Conservation (phyloP, 2,888 invertebrate genomes). For the Himalopsyche tibetana region DNA sequence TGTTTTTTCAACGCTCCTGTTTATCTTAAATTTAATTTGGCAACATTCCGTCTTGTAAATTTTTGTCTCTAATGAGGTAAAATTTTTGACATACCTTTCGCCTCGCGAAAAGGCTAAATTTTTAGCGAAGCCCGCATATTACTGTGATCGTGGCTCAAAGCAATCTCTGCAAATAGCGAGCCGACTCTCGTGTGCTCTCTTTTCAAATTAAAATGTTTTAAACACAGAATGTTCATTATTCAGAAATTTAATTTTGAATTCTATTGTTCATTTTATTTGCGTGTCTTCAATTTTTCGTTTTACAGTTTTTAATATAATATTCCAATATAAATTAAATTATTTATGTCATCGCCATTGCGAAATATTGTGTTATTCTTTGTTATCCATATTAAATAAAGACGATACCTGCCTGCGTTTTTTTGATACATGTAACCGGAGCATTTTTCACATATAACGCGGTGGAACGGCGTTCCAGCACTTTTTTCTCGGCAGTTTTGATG, state of each 20-base stretch:
- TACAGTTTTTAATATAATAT: neutral
- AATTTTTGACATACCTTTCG: constrained; percentile 58
- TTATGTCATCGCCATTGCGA: too few species aligned
- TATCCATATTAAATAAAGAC: too few species aligned
- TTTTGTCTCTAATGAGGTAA: constrained; percentile 60
- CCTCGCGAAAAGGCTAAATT: constrained; percentile 36
- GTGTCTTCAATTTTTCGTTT: neutral
- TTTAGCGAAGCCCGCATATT: neutral
- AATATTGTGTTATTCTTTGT: too few species aligned
- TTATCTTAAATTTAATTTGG: constrained; percentile 58
- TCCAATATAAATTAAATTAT: neutral
- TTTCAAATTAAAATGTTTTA: constrained; percentile 37
- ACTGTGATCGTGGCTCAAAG: neutral
- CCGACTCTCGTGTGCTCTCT: neutral
- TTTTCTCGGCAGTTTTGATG: too few species aligned
- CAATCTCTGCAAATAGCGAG: constrained; percentile 4
- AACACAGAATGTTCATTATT: neutral
- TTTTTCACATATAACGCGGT: too few species aligned
- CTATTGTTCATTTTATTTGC: constrained; percentile 3
- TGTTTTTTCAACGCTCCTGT: constrained; percentile 49
- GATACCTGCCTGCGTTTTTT: too few species aligned
- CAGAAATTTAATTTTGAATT: constrained; percentile 19
- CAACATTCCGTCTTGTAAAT: constrained; percentile 60
- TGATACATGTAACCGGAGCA: too few species aligned
- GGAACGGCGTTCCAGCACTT: too few species aligned